These are phyloP conservation scores for Ditula angustiorana DNA, from an alignment of 2,888 invertebrate species.

Conservation along the genomic window DNA sequence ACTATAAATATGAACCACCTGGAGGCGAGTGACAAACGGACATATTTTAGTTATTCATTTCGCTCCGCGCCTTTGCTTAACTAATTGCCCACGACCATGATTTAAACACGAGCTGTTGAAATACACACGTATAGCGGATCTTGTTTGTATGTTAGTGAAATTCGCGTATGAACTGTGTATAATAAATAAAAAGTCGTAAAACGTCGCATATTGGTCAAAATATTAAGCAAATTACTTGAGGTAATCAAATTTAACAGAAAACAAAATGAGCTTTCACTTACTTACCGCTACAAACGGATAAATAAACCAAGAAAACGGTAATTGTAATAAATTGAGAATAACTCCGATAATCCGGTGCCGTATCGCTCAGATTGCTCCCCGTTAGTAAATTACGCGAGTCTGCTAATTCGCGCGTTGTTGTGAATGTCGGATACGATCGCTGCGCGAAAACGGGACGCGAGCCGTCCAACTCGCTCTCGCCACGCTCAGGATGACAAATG, in stretches of 20 bases:
- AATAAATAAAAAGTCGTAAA: constrained; percentile 27
- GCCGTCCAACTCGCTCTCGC: background rate
- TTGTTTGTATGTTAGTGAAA: background rate
- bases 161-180: background rate
- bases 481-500: background rate
- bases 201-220: constrained; percentile 21
- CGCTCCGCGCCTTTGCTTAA: constrained; percentile 16
- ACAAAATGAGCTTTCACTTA: constrained; percentile 33
- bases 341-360: constrained; percentile 4
- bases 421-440: background rate
- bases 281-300: constrained; percentile 30
- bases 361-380: background rate
- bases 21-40: constrained; percentile 33
- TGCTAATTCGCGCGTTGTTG: background rate
- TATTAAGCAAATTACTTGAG: constrained; percentile 7
- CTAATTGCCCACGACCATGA: constrained; percentile 28
- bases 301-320: constrained; percentile 18
- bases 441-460: background rate
- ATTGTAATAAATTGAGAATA: constrained; percentile 11
- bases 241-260: constrained; percentile 21
- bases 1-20: constrained; percentile 37
- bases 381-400: constrained; percentile 1
- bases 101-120: constrained; percentile 15
- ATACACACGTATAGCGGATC: background rate
- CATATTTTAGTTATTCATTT: constrained; percentile 24